phyloP scores from a whole-genome alignment of 92 coral and sea anemone genomes.

The Actinernus sp. region DNA sequence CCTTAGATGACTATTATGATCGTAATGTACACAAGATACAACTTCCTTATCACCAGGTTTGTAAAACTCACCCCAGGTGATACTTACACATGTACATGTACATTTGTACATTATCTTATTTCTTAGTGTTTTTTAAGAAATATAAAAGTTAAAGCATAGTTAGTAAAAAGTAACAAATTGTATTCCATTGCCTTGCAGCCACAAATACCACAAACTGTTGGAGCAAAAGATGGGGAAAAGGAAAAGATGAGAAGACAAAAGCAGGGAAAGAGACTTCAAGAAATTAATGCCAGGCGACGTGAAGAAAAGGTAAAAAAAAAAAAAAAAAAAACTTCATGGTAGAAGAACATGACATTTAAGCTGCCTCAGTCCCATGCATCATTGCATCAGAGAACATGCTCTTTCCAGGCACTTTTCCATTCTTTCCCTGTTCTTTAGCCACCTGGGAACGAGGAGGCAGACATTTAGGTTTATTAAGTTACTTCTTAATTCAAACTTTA shows the following conservation, averaged over 20 bases:
- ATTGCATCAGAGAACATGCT: too few species aligned
- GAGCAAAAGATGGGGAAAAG: slow-evolving; percentile 87
- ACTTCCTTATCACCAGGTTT: slow-evolving; percentile 89
- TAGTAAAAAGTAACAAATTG: too few species aligned
- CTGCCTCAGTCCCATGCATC: too few species aligned
- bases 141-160: too few species aligned
- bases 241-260: slow-evolving; percentile 90
- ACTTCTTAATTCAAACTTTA: too few species aligned
- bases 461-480: too few species aligned
- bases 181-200: too few species aligned
- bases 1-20: slow-evolving; percentile 80
- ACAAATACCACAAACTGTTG: slow-evolving; percentile 66
- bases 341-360: too few species aligned
- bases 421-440: background rate
- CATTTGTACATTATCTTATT: background rate
- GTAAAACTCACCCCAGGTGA: background rate
- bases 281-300: slow-evolving; percentile 91
- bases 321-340: too few species aligned
- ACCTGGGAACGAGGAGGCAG: too few species aligned
- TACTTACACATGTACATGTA: background rate
- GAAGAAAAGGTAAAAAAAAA: slow-evolving; percentile 81
- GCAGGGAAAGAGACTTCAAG: slow-evolving; percentile 95
- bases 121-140: too few species aligned
- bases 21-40: slow-evolving; percentile 80
- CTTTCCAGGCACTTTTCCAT: background rate